These are phyloP conservation scores for Tetranychus truncatus DNA, from an alignment of 2,888 invertebrate genomes.

Conservation along the genomic window DNA sequence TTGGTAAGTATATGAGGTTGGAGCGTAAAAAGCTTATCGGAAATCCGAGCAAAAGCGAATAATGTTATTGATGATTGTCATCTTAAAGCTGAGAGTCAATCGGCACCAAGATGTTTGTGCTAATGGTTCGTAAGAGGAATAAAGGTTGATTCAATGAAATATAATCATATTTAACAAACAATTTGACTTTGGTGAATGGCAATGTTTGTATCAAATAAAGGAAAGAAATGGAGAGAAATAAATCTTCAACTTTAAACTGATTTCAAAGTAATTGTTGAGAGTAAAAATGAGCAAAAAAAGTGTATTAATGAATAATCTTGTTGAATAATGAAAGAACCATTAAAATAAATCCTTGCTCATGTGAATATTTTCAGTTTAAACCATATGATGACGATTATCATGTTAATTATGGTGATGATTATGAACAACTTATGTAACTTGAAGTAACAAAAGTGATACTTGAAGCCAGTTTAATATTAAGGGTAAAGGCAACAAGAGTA, in stretches of 20 bases:
- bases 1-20: neutral
- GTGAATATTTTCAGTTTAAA: neutral
- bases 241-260: too few relatives aligned
- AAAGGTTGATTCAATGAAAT: neutral
- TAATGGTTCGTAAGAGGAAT: neutral
- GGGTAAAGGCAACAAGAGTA: neutral
- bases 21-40: constrained; percentile 1
- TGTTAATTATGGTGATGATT: too few relatives aligned
- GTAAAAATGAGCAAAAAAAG: too few relatives aligned
- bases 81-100: neutral
- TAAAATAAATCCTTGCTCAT: neutral
- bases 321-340: too few relatives aligned
- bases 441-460: too few relatives aligned
- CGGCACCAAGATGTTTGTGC: neutral
- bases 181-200: too few relatives aligned
- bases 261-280: too few relatives aligned
- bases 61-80: neutral
- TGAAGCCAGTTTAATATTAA: too few relatives aligned
- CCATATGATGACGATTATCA: neutral
- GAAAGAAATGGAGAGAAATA: too few relatives aligned
- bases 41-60: neutral
- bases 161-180: neutral
- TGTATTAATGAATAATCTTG: too few relatives aligned
- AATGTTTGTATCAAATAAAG: too few relatives aligned
- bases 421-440: too few relatives aligned